Base-by-base conservation (phyloP, 1,140 invertebrate species). In the Atopsyche davidsoni region DNA sequence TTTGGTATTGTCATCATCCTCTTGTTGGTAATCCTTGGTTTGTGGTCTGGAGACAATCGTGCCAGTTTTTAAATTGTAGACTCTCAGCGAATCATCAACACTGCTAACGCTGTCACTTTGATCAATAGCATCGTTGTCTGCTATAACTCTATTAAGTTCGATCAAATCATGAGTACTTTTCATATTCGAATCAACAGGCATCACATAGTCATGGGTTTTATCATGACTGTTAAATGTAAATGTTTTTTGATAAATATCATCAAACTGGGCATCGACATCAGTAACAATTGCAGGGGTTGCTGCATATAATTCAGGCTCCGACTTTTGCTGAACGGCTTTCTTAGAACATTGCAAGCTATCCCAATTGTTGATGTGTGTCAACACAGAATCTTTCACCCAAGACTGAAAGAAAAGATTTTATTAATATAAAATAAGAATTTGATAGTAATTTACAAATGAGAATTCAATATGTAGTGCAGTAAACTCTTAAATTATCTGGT, bases 51-150 rank as follows among this genome's bases (percentile, higher is more conserved):
- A 25, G 28, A 72, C 61, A 56, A 72, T 67, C 60, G 70, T 70
- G 18, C 72, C 72, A 14, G 67, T 69, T 61, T 69, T 66, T 25
- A 74, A 63, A 42, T 74, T 74, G 52, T 74, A 74, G 55, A 74
- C 69, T 66, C 72, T 72, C 42, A 70, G 70, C 17, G 67, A 67
- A 53, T 74, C 72, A 55, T 72, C 72, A 22, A 70, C 58, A 48
- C 71, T 74, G 34, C 51, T 58, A 0, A 70, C 63, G 46, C 68
- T 72, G 43, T 67, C 53, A 41, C 64, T 57, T 22, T 65, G 45
- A 66, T 67, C 46, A 62, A 67, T 41, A 60, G 59, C 35, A 59
- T 49, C 24, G 43, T 63, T 31, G 34, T 53, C 49, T 10, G 21
- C 41, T 34, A 51, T 21, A 13, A 44, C 39, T 25, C 38, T 53